A percentile compares a stretch with the other conserved stretches of the same genome.
phyloP scores from a whole-genome alignment of 92 coral and sea anemone genomes.

The Phymanthus crucifer region DNA sequence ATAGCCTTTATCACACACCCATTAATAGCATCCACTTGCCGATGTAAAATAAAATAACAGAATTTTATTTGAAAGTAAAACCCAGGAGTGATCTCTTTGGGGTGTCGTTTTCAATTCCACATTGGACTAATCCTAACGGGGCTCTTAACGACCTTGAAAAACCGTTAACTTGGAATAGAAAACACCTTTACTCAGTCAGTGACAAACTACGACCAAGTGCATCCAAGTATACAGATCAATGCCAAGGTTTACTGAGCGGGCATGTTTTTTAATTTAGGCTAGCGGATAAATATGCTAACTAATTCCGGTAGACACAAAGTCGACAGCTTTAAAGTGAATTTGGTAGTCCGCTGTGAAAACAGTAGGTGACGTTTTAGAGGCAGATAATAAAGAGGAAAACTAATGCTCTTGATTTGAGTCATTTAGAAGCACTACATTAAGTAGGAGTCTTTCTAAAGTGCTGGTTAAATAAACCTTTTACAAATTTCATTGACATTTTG shows the following conservation, averaged over 20 bases:
- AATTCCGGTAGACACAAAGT: constrained; percentile 28
- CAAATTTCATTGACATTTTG: neutral
- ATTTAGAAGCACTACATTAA: neutral
- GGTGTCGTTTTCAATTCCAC: neutral
- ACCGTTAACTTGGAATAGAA: neutral
- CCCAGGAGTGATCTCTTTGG: neutral
- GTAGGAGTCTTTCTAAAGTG: neutral
- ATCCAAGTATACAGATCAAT: neutral
- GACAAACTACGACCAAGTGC: neutral
- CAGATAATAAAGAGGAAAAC: neutral
- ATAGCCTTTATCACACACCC: constrained; percentile 23
- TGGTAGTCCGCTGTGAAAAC: neutral
- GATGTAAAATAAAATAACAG: constrained; percentile 3
- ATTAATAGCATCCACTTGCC: constrained; percentile 28
- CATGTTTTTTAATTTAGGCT: neutral
- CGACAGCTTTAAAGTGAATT: constrained; percentile 19
- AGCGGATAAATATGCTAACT: neutral
- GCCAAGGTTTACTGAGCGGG: neutral
- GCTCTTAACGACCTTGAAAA: neutral
- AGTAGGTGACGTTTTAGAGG: neutral
- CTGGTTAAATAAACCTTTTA: neutral
- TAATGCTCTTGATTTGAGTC: neutral
- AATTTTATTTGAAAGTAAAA: neutral
- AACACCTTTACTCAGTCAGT: neutral
- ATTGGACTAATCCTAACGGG: neutral